phyloP scores from a whole-genome alignment of 2,113 vertebrate species.

The Lichenostomus cassidix region DNA sequence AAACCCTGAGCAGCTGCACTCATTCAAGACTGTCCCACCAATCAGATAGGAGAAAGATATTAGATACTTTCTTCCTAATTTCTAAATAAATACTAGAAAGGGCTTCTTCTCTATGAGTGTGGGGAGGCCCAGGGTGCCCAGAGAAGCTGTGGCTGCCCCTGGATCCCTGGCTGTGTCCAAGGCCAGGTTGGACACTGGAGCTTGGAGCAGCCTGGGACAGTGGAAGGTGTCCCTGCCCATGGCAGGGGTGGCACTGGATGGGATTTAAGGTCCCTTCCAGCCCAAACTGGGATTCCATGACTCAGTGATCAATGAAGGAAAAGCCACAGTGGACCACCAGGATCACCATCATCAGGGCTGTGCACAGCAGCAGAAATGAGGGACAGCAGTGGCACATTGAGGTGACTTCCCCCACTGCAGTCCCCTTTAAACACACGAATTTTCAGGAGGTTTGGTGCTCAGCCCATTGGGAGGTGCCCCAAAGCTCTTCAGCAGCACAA shows the following conservation, averaged over 20 bases:
- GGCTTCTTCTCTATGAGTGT: not conserved
- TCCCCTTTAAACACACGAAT: not conserved
- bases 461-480: not conserved
- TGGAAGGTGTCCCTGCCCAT: not conserved
- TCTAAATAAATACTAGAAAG: not conserved
- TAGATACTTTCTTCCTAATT: not conserved
- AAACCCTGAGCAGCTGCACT: not conserved
- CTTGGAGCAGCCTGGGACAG: not conserved
- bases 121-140: not conserved
- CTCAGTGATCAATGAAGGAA: not conserved
- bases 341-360: not conserved
- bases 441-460: not conserved
- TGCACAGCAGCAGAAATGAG: not conserved
- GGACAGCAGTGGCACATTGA: not conserved
- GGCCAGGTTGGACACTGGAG: not conserved
- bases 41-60: not conserved
- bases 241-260: not conserved
- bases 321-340: not conserved
- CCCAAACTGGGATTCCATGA: not conserved
- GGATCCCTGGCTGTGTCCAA: not conserved
- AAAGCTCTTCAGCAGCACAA: not conserved
- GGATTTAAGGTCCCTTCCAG: too few relatives aligned
- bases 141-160: not conserved
- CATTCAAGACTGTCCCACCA: not conserved
- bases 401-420: not conserved